Evolutionary conservation across 2,797 vertebrate genomes (phyloP), one percentile per base, ranked within the genome.

Genomic region (Pelochelys cantorii): DNA sequence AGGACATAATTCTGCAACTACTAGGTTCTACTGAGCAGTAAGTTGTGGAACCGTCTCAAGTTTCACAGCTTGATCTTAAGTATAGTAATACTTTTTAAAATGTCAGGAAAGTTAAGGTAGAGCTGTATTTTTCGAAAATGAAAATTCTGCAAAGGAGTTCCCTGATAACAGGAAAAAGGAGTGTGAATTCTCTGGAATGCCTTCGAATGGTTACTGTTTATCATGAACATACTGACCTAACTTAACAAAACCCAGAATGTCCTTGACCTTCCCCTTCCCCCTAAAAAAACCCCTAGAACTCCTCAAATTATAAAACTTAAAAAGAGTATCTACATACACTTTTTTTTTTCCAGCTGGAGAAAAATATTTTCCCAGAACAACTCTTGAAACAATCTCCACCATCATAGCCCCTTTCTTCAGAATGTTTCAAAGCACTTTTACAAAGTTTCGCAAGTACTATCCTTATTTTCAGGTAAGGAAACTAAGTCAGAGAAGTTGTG

Each of bases 1-100:
- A 95, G 84, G 56, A 42, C 68, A 92, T 94, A 85, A 97, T 96
- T 95, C 91, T 92, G 80, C 54, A 88, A 79, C 54, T 77, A 37
- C 85, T 82, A 93, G 79, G 55, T 27, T 90, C 29, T 85, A 42
- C 83, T 92, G 85, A 90, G 60, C 91, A 81, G 59, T 0, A 0
- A 92, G 60, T 87, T 86, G 78, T 85, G 82, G 88, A 89, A 94
- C 82, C 25, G 75, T 52, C 87, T 82, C 91, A 14, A 85, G 82
- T 86, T 55, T 86, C 54, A 89, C 74, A 94, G 82, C 25, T 95
- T 94, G 42, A 42, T 42, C 42, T 82, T 77, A 87, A 57, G 68
- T 62, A n/a, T 92, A 79, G 60, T 88, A 92, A 94, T 90, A 53
- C 3, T n/a, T 68, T 93, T 88, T 85, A 94, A 89, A n/a, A 54